phyloP scores from a whole-genome alignment of 2,797 vertebrate genomes.

The Anguilla pacifica region DNA sequence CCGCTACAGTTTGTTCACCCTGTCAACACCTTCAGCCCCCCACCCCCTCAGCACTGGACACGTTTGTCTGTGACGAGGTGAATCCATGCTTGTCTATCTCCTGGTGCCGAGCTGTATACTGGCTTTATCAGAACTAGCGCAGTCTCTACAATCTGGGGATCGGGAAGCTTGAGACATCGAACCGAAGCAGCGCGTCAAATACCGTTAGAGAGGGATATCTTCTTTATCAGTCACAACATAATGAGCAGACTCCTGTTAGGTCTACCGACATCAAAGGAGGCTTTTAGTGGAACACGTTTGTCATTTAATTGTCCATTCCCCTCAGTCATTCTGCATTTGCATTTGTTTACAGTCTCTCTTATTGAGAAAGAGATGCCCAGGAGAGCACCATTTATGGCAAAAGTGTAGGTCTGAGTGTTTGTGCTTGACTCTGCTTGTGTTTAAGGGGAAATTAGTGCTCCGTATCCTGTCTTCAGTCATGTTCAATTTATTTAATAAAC shows the following conservation, averaged over 20 bases:
- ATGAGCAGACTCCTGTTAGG: slow-evolving; percentile 32
- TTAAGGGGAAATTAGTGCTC: neutral
- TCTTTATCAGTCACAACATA: slow-evolving; percentile 23
- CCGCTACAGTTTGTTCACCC: neutral
- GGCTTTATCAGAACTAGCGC: slow-evolving; percentile 13
- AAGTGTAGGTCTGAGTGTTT: neutral
- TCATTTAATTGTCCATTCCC: slow-evolving; percentile 34
- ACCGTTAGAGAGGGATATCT: slow-evolving; percentile 29
- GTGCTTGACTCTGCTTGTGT: neutral
- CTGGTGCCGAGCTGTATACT: neutral
- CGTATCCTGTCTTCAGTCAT: neutral
- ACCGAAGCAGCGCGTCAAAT: slow-evolving; percentile 32
- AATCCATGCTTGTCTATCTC: slow-evolving; percentile 1
- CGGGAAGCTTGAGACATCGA: slow-evolving; percentile 14
- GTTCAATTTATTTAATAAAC: neutral
- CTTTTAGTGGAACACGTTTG: slow-evolving; percentile 34
- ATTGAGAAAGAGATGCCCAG: neutral
- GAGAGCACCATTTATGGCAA: neutral
- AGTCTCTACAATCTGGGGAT: neutral
- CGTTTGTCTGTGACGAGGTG: slow-evolving; percentile 10
- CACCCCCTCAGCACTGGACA: slow-evolving; percentile 21
- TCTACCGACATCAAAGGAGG: slow-evolving; percentile 39
- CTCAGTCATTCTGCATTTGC: slow-evolving; percentile 22
- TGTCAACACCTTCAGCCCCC: slow-evolving; percentile 9
- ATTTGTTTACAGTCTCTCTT: neutral